Percentiles rank a stretch among this genome's conserved stretches.
Conservation (phyloP, 2,113 vertebrate genomes). For the Ochotona princeps region DNA sequence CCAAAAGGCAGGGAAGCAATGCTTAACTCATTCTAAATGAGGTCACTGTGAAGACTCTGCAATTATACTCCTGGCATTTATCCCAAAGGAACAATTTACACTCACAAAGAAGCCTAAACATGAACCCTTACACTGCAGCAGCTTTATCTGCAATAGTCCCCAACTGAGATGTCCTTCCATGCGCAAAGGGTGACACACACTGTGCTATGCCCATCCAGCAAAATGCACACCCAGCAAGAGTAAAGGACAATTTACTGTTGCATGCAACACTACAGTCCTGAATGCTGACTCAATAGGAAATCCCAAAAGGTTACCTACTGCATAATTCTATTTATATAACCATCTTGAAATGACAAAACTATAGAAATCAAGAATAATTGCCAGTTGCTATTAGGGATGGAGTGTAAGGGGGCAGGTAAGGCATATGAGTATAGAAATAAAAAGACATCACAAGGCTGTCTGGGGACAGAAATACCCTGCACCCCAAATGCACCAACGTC, state of each 20-base stretch:
- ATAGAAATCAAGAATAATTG: constrained; percentile 22
- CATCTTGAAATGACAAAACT: constrained; percentile 27
- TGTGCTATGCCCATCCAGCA: not conserved
- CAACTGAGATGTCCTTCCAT: not conserved
- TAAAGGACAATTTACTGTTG: constrained; percentile 4
- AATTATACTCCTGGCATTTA: constrained; percentile 5
- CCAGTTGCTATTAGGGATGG: not conserved
- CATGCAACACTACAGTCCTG: not conserved
- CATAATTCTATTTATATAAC: constrained; percentile 19
- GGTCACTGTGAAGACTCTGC: not conserved
- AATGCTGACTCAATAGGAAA: not conserved
- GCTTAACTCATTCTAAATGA: not conserved
- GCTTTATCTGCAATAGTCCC: not conserved
- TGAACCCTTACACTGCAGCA: not conserved
- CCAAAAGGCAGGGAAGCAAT: too few relatives aligned
- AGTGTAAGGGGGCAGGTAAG: not conserved
- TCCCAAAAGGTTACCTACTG: not conserved
- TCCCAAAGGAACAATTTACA: not conserved
- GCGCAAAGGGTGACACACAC: not conserved
- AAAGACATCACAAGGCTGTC: not conserved
- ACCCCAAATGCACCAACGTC: not conserved
- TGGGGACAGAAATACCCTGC: not conserved
- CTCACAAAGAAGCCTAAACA: constrained; percentile 1
- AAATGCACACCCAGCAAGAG: not conserved
- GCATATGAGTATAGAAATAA: not conserved